A percentile compares a stretch with the other conserved stretches of the same genome.
Evolutionary conservation across 2,888 invertebrate genomes (phyloP).

Genomic region (Erebia palarica): DNA sequence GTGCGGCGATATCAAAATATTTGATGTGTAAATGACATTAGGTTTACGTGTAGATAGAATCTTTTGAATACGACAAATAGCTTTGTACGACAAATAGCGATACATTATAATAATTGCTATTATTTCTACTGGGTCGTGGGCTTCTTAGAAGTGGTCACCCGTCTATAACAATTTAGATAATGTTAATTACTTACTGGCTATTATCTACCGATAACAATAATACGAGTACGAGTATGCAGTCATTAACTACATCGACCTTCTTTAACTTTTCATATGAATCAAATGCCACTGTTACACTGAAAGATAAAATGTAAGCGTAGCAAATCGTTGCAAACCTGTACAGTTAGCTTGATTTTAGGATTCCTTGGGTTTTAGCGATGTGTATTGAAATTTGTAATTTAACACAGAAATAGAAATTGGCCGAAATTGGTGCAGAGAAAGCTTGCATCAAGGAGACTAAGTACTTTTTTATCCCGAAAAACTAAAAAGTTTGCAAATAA

Average conservation of each 20-base stretch:
- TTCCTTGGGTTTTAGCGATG: no score
- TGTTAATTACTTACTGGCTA: slow-evolving; percentile 17
- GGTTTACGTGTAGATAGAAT: background rate
- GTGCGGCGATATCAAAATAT: no score
- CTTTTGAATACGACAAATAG: background rate
- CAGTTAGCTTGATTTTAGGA: no score
- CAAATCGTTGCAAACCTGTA: background rate
- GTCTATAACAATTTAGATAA: slow-evolving; percentile 17
- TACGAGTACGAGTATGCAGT: slow-evolving; percentile 4
- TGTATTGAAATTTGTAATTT: no score
- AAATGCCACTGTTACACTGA: slow-evolving; percentile 11
- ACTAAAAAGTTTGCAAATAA: no score
- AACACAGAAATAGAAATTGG: no score
- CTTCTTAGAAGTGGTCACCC: slow-evolving; percentile 11
- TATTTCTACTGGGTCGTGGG: slow-evolving; percentile 7
- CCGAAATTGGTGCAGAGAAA: no score
- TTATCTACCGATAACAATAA: slow-evolving; percentile 15
- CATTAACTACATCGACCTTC: background rate
- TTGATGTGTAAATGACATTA: no score
- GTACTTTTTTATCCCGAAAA: no score
- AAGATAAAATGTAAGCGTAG: background rate
- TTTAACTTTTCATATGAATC: background rate
- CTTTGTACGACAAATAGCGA: background rate
- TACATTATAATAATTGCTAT: background rate
- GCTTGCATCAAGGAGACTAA: no score